Evolutionary conservation across 2,888 invertebrate species (phyloP).

Genomic region (Acheta domesticus): DNA sequence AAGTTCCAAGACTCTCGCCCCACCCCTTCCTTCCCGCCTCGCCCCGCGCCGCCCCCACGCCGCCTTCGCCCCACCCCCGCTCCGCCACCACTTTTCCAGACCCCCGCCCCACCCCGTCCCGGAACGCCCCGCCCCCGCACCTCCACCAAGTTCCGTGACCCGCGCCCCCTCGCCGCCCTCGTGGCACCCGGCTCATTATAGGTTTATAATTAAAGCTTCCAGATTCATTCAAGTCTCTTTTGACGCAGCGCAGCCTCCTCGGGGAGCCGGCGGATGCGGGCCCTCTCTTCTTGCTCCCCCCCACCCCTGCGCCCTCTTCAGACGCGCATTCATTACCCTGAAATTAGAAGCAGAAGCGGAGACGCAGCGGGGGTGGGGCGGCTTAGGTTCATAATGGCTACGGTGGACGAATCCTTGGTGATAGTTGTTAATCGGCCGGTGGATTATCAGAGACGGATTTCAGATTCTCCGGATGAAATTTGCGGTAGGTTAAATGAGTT

Average conservation of each 20-base stretch:
- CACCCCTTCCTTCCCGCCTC: no score
- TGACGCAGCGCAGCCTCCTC: background rate
- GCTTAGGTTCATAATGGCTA: background rate
- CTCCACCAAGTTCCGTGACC: no score
- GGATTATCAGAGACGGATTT: no score
- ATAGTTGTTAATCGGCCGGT: no score
- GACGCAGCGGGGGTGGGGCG: background rate
- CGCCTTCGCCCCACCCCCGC: no score
- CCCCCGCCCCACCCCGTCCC: background rate
- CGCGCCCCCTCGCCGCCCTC: background rate
- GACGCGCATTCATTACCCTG: background rate
- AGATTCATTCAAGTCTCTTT: background rate
- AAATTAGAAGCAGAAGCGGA: background rate
- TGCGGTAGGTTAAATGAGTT: no score
- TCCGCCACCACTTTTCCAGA: no score
- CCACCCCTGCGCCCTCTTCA: background rate
- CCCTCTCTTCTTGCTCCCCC: background rate
- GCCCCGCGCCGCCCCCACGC: no score
- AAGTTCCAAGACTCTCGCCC: no score
- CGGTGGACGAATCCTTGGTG: no score
- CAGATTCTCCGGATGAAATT: no score
- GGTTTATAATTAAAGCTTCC: conserved; percentile 10
- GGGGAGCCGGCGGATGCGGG: background rate
- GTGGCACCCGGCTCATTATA: background rate
- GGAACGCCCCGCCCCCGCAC: background rate